These are phyloP conservation scores for Polypedilum pembai DNA, from an alignment of 1,140 invertebrate species.

Conservation along the genomic window DNA sequence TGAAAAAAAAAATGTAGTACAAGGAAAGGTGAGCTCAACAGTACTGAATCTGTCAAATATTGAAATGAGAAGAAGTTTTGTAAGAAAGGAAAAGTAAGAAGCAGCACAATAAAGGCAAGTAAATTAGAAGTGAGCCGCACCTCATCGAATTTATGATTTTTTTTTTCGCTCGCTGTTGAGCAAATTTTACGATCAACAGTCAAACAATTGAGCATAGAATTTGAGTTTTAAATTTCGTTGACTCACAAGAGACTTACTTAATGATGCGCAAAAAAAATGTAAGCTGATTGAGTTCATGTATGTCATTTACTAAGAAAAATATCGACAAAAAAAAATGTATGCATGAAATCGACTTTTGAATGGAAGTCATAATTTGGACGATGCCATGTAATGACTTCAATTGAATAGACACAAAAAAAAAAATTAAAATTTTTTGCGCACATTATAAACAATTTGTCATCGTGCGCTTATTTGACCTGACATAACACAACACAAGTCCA, in stretches of 20 bases:
- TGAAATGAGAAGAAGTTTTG: no score
- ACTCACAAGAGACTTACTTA: neutral
- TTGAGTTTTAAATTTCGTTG: no score
- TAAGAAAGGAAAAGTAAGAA: neutral
- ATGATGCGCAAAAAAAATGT: neutral
- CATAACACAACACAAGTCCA: neutral
- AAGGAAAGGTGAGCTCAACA: no score
- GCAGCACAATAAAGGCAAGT: neutral
- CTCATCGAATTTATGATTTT: conserved; percentile 18
- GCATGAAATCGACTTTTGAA: conserved; percentile 1
- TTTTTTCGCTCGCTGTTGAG: neutral
- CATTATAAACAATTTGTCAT: conserved; percentile 15
- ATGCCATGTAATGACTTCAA: conserved; percentile 5
- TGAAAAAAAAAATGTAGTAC: no score
- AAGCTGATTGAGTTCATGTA: conserved; percentile 18
- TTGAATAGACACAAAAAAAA: neutral
- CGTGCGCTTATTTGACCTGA: conserved; percentile 16
- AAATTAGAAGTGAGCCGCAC: conserved; percentile 2
- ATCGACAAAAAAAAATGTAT: neutral
- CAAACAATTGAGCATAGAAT: conserved; percentile 9
- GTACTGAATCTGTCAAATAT: no score
- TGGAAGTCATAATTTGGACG: neutral
- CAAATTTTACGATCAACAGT: conserved; percentile 8
- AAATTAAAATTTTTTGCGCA: neutral
- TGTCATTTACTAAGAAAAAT: neutral